A percentile compares a stretch with the other conserved stretches of the same genome.
Evolutionary conservation across 2,113 vertebrate genomes (phyloP).

Genomic region (Zeus faber): DNA sequence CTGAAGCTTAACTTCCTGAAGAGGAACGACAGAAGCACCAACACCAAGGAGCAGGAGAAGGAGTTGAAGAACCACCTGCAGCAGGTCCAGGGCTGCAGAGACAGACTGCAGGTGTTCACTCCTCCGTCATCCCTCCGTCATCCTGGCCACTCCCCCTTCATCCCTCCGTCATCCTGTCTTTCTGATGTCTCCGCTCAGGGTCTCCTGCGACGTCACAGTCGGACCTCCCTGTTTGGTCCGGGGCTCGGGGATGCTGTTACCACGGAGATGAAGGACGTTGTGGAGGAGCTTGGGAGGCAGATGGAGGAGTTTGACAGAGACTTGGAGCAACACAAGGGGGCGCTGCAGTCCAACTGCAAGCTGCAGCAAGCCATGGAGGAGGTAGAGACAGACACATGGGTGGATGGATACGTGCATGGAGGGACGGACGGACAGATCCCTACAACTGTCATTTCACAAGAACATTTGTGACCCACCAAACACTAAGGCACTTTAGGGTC

Average conservation of each 20-base stretch:
- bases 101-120: conserved; percentile 41
- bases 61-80: conserved; percentile 44
- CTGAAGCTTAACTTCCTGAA: conserved; percentile 47
- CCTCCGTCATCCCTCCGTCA: not conserved
- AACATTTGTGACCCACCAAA: too few species aligned
- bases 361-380: conserved; percentile 88
- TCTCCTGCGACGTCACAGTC: conserved; percentile 79
- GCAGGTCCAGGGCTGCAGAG: conserved; percentile 42
- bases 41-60: conserved; percentile 36
- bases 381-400: too few species aligned
- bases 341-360: conserved; percentile 78
- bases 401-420: too few species aligned
- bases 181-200: conserved; percentile 54
- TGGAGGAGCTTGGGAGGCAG: conserved; percentile 81
- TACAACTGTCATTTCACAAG: too few species aligned
- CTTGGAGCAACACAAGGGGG: conserved; percentile 82
- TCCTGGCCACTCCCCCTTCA: not conserved
- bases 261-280: conserved; percentile 61
- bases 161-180: not conserved
- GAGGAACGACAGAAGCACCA: conserved; percentile 39
- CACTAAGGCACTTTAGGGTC: too few species aligned
- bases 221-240: conserved; percentile 68
- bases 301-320: conserved; percentile 78
- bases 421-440: too few species aligned
- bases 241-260: conserved; percentile 58